phyloP scores from a whole-genome alignment of 2,113 vertebrate species.

The Acanthisitta chloris region DNA sequence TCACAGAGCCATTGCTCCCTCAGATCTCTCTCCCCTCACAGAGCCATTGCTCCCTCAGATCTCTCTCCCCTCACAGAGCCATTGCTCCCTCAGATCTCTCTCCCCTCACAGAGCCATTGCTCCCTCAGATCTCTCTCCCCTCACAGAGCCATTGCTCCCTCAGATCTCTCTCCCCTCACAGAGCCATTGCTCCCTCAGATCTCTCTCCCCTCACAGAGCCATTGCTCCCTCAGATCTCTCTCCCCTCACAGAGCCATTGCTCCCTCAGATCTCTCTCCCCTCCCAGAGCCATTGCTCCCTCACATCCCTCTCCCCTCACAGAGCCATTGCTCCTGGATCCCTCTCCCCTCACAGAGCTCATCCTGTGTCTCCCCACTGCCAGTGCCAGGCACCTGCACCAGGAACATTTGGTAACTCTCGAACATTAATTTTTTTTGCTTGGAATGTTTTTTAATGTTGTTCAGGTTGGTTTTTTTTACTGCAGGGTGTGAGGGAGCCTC shows the following conservation, averaged over 20 bases:
- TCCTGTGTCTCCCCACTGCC: neutral
- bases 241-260: no score
- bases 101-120: neutral
- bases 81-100: no score
- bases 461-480: neutral
- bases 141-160: no score
- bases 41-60: fast-evolving
- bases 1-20: neutral
- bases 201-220: neutral
- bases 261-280: neutral
- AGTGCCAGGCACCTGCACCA: neutral
- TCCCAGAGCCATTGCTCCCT: neutral
- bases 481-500: neutral
- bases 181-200: no score
- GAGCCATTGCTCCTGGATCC: no score
- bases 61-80: neutral
- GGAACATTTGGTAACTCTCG: neutral
- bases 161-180: neutral
- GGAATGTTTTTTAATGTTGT: neutral
- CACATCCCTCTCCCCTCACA: neutral
- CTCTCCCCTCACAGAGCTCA: neutral
- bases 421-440: neutral
- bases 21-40: neutral
- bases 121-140: neutral
- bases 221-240: no score